Percentiles rank a stretch among this genome's conserved stretches.
Evolutionary conservation across 2,113 vertebrate species (phyloP).

Genomic region (Oncorhynchus kisutch): DNA sequence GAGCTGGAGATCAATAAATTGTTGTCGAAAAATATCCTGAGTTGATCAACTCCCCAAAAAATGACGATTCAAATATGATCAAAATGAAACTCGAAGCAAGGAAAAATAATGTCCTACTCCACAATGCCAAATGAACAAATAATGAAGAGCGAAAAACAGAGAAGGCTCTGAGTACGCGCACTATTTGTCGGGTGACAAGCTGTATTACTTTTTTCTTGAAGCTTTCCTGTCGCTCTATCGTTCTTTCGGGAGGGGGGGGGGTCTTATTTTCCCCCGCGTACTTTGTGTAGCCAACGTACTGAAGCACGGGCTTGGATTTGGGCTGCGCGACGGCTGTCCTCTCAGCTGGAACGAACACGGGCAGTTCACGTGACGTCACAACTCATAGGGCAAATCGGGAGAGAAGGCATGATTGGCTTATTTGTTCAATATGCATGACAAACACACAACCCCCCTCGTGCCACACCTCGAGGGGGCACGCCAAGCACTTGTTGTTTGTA

Average conservation of each 20-base stretch:
- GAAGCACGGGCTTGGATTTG: constrained; percentile 62
- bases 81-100: constrained; percentile 16
- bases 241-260: constrained; percentile 23
- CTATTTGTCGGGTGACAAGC: constrained; percentile 69
- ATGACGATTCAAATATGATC: constrained; percentile 9
- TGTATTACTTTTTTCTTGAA: constrained; percentile 63
- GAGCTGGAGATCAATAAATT: constrained; percentile 24
- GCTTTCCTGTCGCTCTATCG: constrained; percentile 54
- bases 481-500: constrained; percentile 39
- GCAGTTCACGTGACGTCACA: constrained; percentile 78
- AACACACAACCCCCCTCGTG: constrained; percentile 58
- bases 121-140: constrained; percentile 40
- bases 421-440: constrained; percentile 67
- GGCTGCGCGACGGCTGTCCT: constrained; percentile 59
- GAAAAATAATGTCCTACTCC: constrained; percentile 21
- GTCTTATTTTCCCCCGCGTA: constrained; percentile 2
- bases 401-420: constrained; percentile 9
- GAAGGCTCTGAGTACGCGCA: constrained; percentile 19
- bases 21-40: constrained; percentile 31
- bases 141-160: constrained; percentile 17
- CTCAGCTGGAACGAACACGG: constrained; percentile 80
- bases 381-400: constrained; percentile 44
- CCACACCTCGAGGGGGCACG: constrained; percentile 52
- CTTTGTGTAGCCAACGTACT: constrained; percentile 57
- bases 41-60: constrained; percentile 14